Evolutionary conservation across 2,888 invertebrate species (phyloP), one percentile per base, ranked within the genome.

Genomic region (Drosophila tanythrix): DNA sequence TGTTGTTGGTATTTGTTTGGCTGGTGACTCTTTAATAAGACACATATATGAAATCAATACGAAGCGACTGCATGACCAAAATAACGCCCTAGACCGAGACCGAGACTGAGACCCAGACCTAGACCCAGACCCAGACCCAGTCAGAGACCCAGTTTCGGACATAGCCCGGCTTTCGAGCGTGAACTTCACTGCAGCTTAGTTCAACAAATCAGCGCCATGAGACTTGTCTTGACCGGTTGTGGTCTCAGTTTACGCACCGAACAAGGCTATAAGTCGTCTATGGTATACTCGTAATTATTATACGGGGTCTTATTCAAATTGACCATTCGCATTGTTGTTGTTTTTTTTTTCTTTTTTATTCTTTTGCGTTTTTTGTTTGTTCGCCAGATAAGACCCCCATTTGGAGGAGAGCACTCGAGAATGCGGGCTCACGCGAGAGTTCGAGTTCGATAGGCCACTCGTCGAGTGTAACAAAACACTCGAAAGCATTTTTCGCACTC

Each of bases 201-300:
- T 63, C 75, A 76, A 61, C 57, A 60, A 67, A 71, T 85, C 83
- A 85, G 56, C 64, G 70, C 88, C 88, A 76, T 86, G 83, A 78
- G 66, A 66, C 52, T 27, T 27, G 4, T 73, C 11, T 33, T 11
- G 88, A 86, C 86, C 89, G 84, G 83, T 88, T 85, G 84, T 78
- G 88, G 78, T 74, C 88, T 70, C 72, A 66, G 66, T 66, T 68
- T 71, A 64, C 60, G 73, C 87, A 81, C 81, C 86, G 77, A 72
- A 80, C 86, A 88, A 84, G 88, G 84, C 76, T 81, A 63, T 53
- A 5, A 8, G 31, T 52, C 33, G 21, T 35, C 18, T 50, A 25
- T 56, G 21, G 55, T 58, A 48, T 59, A 57, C 52, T 58, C 56
- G 59, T 68, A 50, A 36, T 52, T 31, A 53, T 77, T 61, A 55